phyloP scores from a whole-genome alignment of 2,113 vertebrate species.

The Sterna hirundo region DNA sequence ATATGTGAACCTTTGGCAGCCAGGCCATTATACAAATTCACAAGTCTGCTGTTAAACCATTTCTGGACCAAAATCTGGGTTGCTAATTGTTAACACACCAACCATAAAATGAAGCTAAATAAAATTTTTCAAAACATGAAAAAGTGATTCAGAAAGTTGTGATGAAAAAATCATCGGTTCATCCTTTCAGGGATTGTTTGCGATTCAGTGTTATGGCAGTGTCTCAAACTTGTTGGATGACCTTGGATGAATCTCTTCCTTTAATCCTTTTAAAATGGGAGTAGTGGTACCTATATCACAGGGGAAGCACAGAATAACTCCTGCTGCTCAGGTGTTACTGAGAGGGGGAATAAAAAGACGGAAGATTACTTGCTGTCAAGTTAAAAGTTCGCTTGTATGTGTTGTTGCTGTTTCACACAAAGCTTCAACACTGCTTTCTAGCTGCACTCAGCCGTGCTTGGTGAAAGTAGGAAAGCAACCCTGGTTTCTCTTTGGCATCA shows the following conservation, averaged over 20 bases:
- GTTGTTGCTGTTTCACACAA: neutral
- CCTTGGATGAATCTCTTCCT: neutral
- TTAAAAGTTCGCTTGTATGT: neutral
- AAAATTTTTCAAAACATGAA: neutral
- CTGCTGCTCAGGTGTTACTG: neutral
- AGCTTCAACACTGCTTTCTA: neutral
- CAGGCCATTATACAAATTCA: neutral
- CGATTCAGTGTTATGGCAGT: neutral
- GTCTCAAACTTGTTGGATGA: neutral
- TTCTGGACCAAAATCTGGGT: neutral
- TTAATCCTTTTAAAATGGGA: neutral
- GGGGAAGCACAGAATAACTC: neutral
- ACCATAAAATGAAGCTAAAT: neutral
- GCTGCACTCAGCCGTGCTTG: neutral
- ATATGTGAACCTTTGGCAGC: neutral
- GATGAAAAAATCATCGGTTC: neutral
- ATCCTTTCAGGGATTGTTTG: neutral
- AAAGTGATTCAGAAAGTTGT: neutral
- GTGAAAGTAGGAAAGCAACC: neutral
- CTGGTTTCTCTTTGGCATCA: neutral
- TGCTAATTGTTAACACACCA: neutral
- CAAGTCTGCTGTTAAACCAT: neutral
- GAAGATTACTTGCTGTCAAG: neutral
- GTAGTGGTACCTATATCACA: neutral
- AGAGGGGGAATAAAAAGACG: neutral